Percentiles rank a stretch among this genome's conserved stretches.
Evolutionary conservation across 2,113 vertebrate genomes (phyloP).

Genomic region (Semnornis frantzii): DNA sequence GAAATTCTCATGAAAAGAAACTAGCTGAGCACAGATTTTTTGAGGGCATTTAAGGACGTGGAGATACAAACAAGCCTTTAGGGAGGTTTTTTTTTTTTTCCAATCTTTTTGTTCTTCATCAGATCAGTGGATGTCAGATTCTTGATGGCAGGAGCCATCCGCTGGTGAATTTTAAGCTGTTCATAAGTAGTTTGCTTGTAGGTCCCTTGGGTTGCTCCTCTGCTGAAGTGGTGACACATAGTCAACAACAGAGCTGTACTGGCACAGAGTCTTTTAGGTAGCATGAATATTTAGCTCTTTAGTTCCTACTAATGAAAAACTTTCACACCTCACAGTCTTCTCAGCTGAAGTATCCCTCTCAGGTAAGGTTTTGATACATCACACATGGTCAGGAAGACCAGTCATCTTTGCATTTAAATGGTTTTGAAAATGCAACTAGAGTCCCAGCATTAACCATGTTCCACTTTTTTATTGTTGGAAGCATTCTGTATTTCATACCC

Average conservation of each 20-base stretch:
- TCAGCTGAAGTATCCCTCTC: not conserved
- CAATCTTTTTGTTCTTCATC: not conserved
- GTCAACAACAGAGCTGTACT: not conserved
- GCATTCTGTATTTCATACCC: not conserved
- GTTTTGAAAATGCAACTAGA: not conserved
- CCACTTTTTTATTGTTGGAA: not conserved
- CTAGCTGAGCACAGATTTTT: not conserved
- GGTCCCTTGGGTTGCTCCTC: not conserved
- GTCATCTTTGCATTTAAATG: not conserved
- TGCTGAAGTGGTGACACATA: not conserved
- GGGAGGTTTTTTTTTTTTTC: not conserved
- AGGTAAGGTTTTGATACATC: not conserved
- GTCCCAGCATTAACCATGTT: not conserved
- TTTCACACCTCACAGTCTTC: not conserved
- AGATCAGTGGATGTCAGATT: not conserved
- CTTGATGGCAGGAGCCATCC: not conserved
- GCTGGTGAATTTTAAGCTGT: not conserved
- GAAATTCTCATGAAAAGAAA: not conserved
- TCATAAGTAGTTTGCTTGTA: not conserved
- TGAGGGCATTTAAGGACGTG: not conserved
- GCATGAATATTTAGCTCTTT: not conserved
- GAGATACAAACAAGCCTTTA: not conserved
- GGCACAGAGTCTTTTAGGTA: not conserved
- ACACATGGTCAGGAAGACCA: not conserved
- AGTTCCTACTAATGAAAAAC: not conserved